Conservation (phyloP, 2,113 vertebrate species). For the Ciconia maguari region DNA sequence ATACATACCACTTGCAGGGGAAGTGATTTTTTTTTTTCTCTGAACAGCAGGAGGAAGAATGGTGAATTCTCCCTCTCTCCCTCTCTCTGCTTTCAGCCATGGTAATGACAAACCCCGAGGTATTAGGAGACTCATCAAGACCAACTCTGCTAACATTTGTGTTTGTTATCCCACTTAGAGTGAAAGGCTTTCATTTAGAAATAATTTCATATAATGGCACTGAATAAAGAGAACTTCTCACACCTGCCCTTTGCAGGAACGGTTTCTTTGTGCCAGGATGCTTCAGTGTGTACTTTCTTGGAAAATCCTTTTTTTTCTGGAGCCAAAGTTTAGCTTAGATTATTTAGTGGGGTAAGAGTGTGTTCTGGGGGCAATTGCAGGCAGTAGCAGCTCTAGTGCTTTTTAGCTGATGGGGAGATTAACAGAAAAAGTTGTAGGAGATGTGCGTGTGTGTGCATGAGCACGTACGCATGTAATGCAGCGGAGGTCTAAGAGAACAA, state of each 20-base stretch:
- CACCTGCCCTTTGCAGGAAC: not conserved
- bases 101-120: not conserved
- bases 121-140: not conserved
- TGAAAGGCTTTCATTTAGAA: not conserved
- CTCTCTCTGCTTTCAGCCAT: not conserved
- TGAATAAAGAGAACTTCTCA: not conserved
- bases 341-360: not conserved
- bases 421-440: not conserved
- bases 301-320: not conserved
- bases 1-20: not conserved
- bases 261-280: not conserved
- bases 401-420: not conserved
- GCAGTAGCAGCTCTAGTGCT: not conserved
- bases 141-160: not conserved
- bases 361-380: not conserved
- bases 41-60: not conserved
- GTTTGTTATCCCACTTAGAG: not conserved
- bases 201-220: not conserved
- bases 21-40: not conserved
- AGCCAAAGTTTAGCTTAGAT: not conserved
- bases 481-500: not conserved
- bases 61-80: not conserved
- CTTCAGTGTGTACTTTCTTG: not conserved
- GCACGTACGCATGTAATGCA: accelerated
- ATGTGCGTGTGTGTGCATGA: accelerated